Evolutionary conservation across 2,888 invertebrate genomes (phyloP), one percentile per base, ranked within the genome.

Genomic region (Notodonta ziczac): DNA sequence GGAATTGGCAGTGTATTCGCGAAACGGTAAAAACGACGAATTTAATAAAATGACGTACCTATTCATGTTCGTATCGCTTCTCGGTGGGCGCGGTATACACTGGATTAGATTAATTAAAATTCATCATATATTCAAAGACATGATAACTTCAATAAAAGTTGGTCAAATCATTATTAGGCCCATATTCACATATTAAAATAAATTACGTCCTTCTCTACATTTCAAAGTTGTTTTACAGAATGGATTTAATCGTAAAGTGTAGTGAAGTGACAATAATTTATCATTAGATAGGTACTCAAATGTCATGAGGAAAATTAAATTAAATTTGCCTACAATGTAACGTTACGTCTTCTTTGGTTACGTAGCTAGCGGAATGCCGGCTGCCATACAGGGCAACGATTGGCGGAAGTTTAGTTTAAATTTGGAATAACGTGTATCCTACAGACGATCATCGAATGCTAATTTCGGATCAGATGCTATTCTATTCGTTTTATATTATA

Each of bases 391-490:
- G 75, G 73, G 79, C 73, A 82, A 80, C 78, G 69, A 63, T 70
- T 74, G 69, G 67, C 85, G 87, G 88, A 87, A 85, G 86, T 78
- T 66, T 58, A 70, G 77, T 84, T 79, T 84, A 84, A 85, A 82
- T 88, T 86, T 85, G 86, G 85, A 84, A 83, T 82, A 82, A 76
- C 83, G 81, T 77, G 77, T 74, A 77, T 77, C 78, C 75, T 76
- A 74, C 74, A 77, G 72, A 81, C 83, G 80, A 78, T 77, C 65
- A 69, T 70, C 72, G 86, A 85, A 86, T 87, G 84, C 78, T 85
- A 85, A 87, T 83, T 66, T 65, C 55, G 72, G 67, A 71, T 71
- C 66, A 24, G 73, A 76, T 74, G 77, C 73, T 54, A 71, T 75
- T 64, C 67, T 73, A 77, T 74, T 70, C 60, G 68, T 62, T 70